Evolutionary conservation across 2,888 invertebrate species (phyloP).

Genomic region (Pristionchus mayeri): DNA sequence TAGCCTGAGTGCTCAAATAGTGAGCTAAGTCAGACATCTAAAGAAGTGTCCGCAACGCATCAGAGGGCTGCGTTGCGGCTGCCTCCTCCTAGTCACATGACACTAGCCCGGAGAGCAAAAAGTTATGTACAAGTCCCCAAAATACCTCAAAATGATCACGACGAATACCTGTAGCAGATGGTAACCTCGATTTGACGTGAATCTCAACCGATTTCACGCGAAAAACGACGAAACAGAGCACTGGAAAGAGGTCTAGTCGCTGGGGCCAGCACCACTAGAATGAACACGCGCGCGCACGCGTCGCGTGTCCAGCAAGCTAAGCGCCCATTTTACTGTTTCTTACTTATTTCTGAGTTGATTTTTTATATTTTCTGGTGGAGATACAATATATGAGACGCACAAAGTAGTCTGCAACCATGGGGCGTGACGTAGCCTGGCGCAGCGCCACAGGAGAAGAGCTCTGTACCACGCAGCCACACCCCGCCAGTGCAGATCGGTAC

Average conservation of each 20-base stretch:
- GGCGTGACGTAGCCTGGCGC: slow-evolving; percentile 25
- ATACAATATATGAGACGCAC: background rate
- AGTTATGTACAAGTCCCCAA: slow-evolving; percentile 18
- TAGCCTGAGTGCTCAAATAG: background rate
- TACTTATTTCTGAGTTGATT: slow-evolving; percentile 9
- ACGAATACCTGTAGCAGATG: background rate
- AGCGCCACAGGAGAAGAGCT: slow-evolving; percentile 37
- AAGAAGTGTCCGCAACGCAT: slow-evolving; percentile 47
- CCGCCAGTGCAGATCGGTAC: background rate
- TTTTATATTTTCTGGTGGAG: slow-evolving; percentile 12
- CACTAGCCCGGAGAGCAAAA: slow-evolving; percentile 26
- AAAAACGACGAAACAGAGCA: slow-evolving; percentile 43
- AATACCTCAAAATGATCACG: slow-evolving; percentile 41
- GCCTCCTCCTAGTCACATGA: slow-evolving; percentile 45
- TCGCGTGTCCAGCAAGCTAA: slow-evolving; percentile 31
- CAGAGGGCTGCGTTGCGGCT: slow-evolving; percentile 41
- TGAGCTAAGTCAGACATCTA: slow-evolving; percentile 43
- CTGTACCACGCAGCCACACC: slow-evolving; percentile 43
- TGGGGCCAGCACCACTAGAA: slow-evolving; percentile 32
- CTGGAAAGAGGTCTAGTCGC: slow-evolving; percentile 48
- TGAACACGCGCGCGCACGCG: slow-evolving; percentile 47
- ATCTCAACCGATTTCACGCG: slow-evolving; percentile 47
- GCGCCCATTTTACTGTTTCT: slow-evolving; percentile 4
- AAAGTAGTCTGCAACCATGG: slow-evolving; percentile 3
- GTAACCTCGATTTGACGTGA: slow-evolving; percentile 31